phyloP scores from a whole-genome alignment of 2,888 invertebrate species.

The Rosalia funebris region DNA sequence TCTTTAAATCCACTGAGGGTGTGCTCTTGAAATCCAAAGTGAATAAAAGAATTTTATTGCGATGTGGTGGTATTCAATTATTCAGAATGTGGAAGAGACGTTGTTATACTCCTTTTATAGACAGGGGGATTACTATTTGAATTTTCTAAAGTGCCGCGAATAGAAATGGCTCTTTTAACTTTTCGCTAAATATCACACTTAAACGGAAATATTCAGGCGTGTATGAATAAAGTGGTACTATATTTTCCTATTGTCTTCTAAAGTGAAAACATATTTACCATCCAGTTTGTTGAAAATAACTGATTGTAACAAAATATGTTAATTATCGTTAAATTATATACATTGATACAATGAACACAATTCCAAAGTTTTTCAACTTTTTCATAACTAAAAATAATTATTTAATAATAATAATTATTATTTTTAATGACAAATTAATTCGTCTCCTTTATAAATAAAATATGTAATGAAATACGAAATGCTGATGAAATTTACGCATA shows the following conservation, averaged over 20 bases:
- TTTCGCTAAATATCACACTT: background rate
- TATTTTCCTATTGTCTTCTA: background rate
- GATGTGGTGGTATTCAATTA: conserved; percentile 11
- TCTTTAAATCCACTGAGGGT: background rate
- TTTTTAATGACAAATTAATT: no score
- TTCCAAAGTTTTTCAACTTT: no score
- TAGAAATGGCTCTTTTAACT: conserved; percentile 7
- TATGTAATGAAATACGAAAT: no score
- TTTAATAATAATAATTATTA: no score
- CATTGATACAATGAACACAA: no score
- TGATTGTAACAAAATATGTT: no score
- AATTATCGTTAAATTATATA: no score
- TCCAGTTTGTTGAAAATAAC: no score
- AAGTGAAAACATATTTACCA: conserved; percentile 11
- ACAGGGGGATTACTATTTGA: conserved; percentile 9
- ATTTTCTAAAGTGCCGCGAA: background rate
- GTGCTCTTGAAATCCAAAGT: background rate
- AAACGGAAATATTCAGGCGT: background rate
- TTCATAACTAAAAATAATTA: no score
- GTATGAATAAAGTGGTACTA: background rate
- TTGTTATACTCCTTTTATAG: conserved; percentile 2
- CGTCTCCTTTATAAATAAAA: no score
- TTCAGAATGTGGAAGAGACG: conserved; percentile 7
- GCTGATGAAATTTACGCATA: no score
- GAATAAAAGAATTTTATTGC: background rate